Conservation (phyloP, 2,797 vertebrate species). For the Notamacropus eugenii region DNA sequence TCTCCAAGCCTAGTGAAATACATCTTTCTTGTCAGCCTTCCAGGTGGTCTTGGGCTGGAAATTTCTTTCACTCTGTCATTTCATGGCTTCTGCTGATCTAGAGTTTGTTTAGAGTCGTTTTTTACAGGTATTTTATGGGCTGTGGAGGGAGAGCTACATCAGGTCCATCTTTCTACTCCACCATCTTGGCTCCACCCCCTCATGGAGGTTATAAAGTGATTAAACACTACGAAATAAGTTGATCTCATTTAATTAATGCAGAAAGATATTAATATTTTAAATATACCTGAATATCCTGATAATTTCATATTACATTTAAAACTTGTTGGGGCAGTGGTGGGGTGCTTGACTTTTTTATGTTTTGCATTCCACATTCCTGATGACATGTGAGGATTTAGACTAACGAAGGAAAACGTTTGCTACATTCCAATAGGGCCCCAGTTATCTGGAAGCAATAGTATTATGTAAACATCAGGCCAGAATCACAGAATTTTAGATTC, state of each 20-base stretch:
- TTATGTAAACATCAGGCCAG: not conserved
- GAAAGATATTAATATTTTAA: not conserved
- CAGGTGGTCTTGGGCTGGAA: too few species aligned
- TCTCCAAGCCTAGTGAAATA: too few species aligned
- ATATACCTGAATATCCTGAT: not conserved
- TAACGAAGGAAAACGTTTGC: not conserved
- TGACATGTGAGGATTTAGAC: not conserved
- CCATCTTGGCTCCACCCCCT: not conserved
- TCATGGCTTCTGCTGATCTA: too few species aligned
- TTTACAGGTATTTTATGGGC: too few species aligned
- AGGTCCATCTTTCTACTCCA: too few species aligned
- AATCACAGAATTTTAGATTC: not conserved
- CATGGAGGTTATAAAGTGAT: not conserved
- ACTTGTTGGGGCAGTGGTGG: not conserved
- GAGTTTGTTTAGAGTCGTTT: too few species aligned
- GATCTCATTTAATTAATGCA: not conserved
- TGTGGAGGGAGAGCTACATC: too few species aligned
- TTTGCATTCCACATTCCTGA: not conserved
- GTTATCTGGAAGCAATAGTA: not conserved
- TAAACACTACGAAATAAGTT: not conserved
- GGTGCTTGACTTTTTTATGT: too few species aligned
- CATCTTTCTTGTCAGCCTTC: too few species aligned
- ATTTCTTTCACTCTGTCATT: too few species aligned
- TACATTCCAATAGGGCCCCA: not conserved
- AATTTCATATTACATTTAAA: not conserved